A percentile compares a stretch with the other conserved stretches of the same genome.
These are phyloP conservation scores for Drosophila pandora DNA, from an alignment of 1,140 invertebrate genomes.

Conservation along the genomic window DNA sequence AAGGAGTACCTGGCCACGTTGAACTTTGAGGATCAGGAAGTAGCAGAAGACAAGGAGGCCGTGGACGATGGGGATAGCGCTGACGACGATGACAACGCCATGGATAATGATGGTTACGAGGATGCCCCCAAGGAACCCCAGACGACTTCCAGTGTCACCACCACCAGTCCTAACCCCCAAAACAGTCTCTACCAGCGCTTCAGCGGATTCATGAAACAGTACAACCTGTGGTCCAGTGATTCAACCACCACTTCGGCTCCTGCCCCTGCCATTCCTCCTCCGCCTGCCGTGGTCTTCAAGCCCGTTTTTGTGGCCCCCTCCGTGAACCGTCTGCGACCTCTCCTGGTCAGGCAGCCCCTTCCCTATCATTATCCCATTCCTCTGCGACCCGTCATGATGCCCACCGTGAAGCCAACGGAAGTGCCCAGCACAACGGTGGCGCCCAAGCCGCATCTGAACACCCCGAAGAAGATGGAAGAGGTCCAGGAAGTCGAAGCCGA, in stretches of 20 bases:
- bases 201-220: constrained; percentile 50
- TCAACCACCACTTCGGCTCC: constrained; percentile 21
- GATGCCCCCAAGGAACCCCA: constrained; percentile 8
- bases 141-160: constrained; percentile 8
- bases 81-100: constrained; percentile 31
- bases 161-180: constrained; percentile 6
- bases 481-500: neutral
- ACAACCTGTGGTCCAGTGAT: constrained; percentile 37
- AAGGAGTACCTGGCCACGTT: constrained; percentile 68
- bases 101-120: constrained; percentile 44
- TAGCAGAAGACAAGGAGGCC: constrained; percentile 4
- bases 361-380: constrained; percentile 77
- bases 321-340: constrained; percentile 21
- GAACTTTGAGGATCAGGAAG: constrained; percentile 58
- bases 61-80: neutral
- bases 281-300: constrained; percentile 12
- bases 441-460: constrained; percentile 51
- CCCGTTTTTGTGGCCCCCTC: constrained; percentile 40
- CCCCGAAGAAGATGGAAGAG: constrained; percentile 24
- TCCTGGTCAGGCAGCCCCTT: constrained; percentile 59
- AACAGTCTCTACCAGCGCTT: constrained; percentile 38
- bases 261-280: neutral
- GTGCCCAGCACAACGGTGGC: constrained; percentile 15
- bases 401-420: constrained; percentile 4
- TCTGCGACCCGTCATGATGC: constrained; percentile 27